phyloP scores from a whole-genome alignment of 2,797 vertebrate species.

The Huso huso region DNA sequence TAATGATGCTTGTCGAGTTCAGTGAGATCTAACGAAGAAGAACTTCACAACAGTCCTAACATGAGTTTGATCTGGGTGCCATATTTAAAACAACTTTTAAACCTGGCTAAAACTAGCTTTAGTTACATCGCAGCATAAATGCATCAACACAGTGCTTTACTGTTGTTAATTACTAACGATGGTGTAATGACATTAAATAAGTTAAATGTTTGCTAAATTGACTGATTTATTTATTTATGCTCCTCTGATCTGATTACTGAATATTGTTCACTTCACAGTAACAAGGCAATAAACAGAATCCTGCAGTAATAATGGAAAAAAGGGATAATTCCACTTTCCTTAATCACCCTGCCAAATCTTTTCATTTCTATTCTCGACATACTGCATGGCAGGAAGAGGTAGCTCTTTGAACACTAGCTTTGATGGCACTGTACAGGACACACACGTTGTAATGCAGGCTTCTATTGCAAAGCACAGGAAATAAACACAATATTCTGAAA shows the following conservation, averaged over 20 bases:
- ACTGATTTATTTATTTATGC: neutral
- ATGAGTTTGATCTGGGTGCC: no score
- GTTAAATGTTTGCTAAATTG: no score
- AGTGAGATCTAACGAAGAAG: no score
- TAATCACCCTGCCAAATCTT: neutral
- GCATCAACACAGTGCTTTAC: no score
- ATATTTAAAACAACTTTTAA: no score
- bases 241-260: neutral
- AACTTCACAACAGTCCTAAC: no score
- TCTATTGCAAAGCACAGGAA: neutral
- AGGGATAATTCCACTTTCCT: neutral
- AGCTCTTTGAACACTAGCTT: neutral
- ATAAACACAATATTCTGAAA: conserved; percentile 7
- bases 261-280: neutral
- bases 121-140: no score
- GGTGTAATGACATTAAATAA: no score
- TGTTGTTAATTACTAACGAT: no score
- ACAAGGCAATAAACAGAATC: neutral
- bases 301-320: neutral
- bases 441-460: neutral
- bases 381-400: neutral
- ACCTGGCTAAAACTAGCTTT: no score
- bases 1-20: no score
- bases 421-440: neutral
- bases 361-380: neutral